Evolutionary conservation across 2,113 vertebrate species (phyloP), one percentile per base, ranked within the genome.

Genomic region (Leucopternis melanops): DNA sequence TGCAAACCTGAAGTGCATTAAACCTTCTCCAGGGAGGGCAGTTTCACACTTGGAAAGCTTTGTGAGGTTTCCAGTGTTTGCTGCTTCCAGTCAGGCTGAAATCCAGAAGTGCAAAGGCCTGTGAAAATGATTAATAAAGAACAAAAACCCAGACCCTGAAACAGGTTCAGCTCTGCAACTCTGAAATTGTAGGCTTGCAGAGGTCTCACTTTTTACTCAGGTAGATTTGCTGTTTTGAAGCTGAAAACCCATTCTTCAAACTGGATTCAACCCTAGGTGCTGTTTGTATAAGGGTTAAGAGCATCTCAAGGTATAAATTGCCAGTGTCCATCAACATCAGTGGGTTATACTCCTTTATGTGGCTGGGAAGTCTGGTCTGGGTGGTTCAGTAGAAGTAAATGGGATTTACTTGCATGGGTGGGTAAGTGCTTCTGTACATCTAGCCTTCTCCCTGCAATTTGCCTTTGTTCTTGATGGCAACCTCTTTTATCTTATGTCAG

Each of bases 81-180:
- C 84, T 94, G 86, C 94, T 96, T 92, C 77, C 42, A 81, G 49
- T 67, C 88, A 89, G 92, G 73, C 83, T 92, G 73, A 66, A 66
- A 94, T 97, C 81, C 94, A 90, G 22, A 90, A 94, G 75, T 45
- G 83, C 29, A 90, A 77, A 92, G 52, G 52, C 45, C 87, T 4
- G 0, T 78, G 86, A 75, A 92, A 95, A 54, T 52, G 45, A 90
- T 86, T 88, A 93, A 93, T 80, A 52, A 84, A 66, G 80, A 90
- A 92, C 32, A 84, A 93, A 86, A 95, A 91, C 59, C 3, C 79
- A 92, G 92, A 80, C 21, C 29, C 59, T 5, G 20, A 79, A 74
- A 66, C 55, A 89, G 66, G 80, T 86, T 94, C 66, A 70, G 66
- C 79, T 91, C 82, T 7, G 4, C 0, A 1, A 17, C 52, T 40